Base-by-base conservation (phyloP, 2,888 invertebrate species). In the Carabus problematicus region DNA sequence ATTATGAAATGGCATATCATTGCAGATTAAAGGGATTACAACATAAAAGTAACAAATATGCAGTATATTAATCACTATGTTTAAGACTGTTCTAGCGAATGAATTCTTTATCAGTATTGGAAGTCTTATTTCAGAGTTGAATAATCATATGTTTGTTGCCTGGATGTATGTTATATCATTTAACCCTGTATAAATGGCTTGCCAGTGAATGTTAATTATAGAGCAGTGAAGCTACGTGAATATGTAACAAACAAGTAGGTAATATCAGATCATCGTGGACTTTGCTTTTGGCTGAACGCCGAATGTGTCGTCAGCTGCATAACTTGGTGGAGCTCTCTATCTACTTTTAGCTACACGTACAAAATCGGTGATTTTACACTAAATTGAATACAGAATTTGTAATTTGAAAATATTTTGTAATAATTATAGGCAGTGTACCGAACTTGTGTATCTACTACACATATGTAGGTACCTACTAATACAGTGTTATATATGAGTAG, bases 291-390 rank as follows among this genome's bases (percentile, higher is more conserved):
- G 67, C 67, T 60, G 42, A 18, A 19, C 52, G 67, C 67, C 67
- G 59, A 58, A 58, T 54, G 43, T 79, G 78, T 77, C 77, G 77
- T 77, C 80, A 79, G 76, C 77, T 79, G 78, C 78, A 77, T 77
- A 76, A 73, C 72, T 76, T 75, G 73, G 75, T 49, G 14, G n/a
- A 43, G 52, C 67, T 49, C 42, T 67, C 43, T n/a, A n/a, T 60
- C 79, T 80, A 78, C 78, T 79, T 79, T 78, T 77, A 79, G 78
- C 77, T 76, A 73, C 72, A 72, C 74, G 73, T 75, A 59, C 52
- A 12, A 14, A 52, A 29, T 29, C 29, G 6, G 29, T 29, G 29
- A 29, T 29, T 29, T 29, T 29, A 29, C 29, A 29, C 29, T 6
- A 6, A 29, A 29, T 29, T 29, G 29, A 29, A 29, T 29, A 3